Percentiles rank a stretch among this genome's conserved stretches.
phyloP scores from a whole-genome alignment of 1,140 invertebrate species.

The Macrobrachium nipponense region DNA sequence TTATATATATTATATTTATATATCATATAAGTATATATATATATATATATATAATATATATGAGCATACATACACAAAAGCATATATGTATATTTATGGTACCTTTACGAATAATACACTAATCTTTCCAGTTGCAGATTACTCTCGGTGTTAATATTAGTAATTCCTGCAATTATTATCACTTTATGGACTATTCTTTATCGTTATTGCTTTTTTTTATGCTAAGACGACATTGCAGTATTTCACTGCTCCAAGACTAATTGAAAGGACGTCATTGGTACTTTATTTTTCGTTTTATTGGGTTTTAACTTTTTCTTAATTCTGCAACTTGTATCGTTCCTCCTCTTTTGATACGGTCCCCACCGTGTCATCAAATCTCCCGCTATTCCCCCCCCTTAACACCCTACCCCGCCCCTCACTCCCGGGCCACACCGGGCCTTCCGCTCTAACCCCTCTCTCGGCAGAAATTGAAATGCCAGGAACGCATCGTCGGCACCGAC shows the following conservation, averaged over 20 bases:
- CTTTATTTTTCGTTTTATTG: background rate
- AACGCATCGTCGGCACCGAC: background rate
- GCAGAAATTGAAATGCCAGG: too few species aligned
- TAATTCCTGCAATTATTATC: too few species aligned
- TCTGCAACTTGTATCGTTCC: too few species aligned
- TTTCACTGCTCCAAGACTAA: too few species aligned
- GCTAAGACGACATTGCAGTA: too few species aligned
- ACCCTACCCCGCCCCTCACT: background rate
- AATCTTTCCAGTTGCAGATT: too few species aligned
- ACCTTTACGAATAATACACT: too few species aligned
- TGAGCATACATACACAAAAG: background rate
- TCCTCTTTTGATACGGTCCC: background rate
- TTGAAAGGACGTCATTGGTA: too few species aligned
- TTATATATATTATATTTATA: background rate
- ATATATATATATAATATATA: constrained; percentile 9
- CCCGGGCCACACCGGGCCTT: background rate
- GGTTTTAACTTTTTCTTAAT: background rate
- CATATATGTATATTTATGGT: background rate
- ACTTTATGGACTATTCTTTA: too few species aligned
- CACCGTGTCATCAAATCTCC: background rate
- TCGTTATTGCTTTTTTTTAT: too few species aligned
- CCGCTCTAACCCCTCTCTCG: background rate
- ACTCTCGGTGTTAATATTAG: too few species aligned
- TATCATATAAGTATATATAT: background rate
- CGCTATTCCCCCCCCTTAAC: background rate